These are phyloP conservation scores for Meloidogyne hapla DNA, from an alignment of 1,140 invertebrate species.

Conservation along the genomic window DNA sequence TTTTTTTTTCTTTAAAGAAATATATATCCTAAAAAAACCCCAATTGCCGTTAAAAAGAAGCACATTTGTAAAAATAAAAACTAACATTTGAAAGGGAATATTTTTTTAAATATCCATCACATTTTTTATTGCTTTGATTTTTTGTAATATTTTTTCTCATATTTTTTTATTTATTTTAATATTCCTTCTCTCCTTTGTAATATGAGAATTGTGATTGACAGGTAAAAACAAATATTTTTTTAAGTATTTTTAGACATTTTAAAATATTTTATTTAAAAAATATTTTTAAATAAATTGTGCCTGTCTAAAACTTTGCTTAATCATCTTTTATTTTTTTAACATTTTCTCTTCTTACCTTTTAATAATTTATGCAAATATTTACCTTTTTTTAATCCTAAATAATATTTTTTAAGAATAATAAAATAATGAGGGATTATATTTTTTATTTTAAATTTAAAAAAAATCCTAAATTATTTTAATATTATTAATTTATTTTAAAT, in stretches of 20 bases:
- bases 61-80: neutral
- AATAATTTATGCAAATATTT: conserved; percentile 4
- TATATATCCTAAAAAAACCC: neutral
- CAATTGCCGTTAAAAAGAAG: neutral
- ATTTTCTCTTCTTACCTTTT: neutral
- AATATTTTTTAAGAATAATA: neutral
- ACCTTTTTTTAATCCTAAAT: too few relatives aligned
- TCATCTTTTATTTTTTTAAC: neutral
- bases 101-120: neutral
- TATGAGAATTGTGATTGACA: neutral
- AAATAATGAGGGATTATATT: neutral
- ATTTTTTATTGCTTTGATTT: neutral
- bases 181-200: neutral
- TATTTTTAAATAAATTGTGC: too few relatives aligned
- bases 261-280: too few relatives aligned
- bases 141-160: neutral
- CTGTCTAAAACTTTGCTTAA: neutral
- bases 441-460: conserved; percentile 7
- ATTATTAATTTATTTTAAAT: too few relatives aligned
- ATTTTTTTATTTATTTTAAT: neutral
- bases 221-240: conserved; percentile 2
- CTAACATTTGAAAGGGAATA: neutral
- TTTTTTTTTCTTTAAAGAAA: neutral
- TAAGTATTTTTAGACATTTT: neutral
- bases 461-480: too few relatives aligned